Percentiles rank a stretch among this genome's conserved stretches.
These are phyloP conservation scores for Caenorhabditis sp. DNA, from an alignment of 2,888 invertebrate genomes.

Conservation along the genomic window DNA sequence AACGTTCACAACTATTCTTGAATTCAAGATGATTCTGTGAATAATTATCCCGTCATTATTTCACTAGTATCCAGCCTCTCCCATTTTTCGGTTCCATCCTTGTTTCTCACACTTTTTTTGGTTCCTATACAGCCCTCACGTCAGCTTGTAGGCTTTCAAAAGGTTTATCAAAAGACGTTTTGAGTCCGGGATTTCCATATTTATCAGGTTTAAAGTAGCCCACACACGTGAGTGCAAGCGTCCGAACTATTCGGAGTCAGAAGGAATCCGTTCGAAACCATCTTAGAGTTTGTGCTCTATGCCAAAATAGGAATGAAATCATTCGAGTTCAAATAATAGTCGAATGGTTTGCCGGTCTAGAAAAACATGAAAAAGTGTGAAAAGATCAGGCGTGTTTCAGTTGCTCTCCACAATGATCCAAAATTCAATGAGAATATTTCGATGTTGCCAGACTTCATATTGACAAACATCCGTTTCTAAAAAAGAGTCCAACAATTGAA, in stretches of 20 bases:
- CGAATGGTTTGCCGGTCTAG: no score
- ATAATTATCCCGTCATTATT: no score
- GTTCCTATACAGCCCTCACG: neutral
- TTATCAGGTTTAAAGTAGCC: neutral
- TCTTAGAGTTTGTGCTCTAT: slow-evolving; percentile 2
- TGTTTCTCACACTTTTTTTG: neutral
- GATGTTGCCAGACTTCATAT: slow-evolving; percentile 34
- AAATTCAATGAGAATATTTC: slow-evolving; percentile 29
- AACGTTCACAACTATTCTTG: no score
- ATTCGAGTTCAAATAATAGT: neutral
- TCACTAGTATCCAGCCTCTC: neutral
- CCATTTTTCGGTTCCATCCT: neutral
- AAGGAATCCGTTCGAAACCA: neutral
- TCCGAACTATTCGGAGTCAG: neutral
- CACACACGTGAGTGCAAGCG: neutral
- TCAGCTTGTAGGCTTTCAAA: neutral
- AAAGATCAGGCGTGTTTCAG: neutral
- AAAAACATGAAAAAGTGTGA: neutral
- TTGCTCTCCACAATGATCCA: neutral
- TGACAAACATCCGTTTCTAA: slow-evolving; percentile 60
- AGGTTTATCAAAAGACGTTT: neutral
- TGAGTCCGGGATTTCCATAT: neutral
- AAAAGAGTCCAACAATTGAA: slow-evolving; percentile 24
- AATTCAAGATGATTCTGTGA: no score
- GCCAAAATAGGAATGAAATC: neutral